A percentile compares a stretch with the other conserved stretches of the same genome.
Evolutionary conservation across 2,113 vertebrate species (phyloP).

Genomic region (Gallinago paraguaiae): DNA sequence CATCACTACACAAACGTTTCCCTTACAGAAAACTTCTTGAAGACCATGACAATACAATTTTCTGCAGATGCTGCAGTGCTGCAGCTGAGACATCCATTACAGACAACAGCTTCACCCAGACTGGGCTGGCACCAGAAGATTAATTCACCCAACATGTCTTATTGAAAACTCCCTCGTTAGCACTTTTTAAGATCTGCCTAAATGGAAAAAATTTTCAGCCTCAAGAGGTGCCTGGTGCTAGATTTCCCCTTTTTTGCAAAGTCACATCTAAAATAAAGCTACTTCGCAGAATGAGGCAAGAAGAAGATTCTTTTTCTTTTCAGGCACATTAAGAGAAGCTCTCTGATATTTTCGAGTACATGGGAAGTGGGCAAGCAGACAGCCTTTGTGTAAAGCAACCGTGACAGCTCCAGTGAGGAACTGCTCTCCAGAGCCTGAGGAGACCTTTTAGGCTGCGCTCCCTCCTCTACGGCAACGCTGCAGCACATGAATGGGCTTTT

Average conservation of each 20-base stretch:
- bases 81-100: not conserved
- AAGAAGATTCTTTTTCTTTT: not conserved
- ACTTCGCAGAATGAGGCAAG: not conserved
- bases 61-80: not conserved
- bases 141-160: not conserved
- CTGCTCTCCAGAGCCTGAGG: not conserved
- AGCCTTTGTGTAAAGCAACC: not conserved
- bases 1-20: not conserved
- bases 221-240: not conserved
- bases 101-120: not conserved
- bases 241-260: not conserved
- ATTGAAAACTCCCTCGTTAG: not conserved
- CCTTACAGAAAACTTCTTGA: not conserved
- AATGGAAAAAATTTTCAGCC: not conserved
- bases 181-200: not conserved
- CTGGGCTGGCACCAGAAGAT: not conserved
- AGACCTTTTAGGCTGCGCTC: not conserved
- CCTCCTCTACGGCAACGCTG: too few relatives aligned
- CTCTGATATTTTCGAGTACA: not conserved
- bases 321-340: not conserved
- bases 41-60: not conserved
- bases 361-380: not conserved
- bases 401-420: not conserved
- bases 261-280: not conserved
- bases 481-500: not conserved